Conservation (phyloP, 2,797 vertebrate genomes). For the Alauda arvensis region DNA sequence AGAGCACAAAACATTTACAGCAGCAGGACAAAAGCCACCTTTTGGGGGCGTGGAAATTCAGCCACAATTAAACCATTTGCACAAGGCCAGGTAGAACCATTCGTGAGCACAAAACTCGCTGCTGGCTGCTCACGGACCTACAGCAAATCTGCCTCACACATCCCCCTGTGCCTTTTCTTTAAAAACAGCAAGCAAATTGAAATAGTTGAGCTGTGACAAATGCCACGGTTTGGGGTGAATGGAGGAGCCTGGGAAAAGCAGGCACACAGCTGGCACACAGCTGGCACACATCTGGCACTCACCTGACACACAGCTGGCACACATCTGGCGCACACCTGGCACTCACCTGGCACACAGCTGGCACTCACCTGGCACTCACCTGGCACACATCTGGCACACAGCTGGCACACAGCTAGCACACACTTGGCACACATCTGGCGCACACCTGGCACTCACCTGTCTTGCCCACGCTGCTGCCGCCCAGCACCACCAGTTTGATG, state of each 20-base stretch:
- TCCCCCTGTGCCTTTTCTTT: neutral
- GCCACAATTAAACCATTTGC: neutral
- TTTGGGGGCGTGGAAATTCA: neutral
- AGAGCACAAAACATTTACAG: neutral
- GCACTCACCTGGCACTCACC: slow-evolving; percentile 81
- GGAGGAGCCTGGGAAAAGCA: neutral
- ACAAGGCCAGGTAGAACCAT: neutral
- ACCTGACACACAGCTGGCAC: slow-evolving; percentile 82
- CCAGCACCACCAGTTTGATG: slow-evolving; percentile 89
- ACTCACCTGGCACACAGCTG: slow-evolving; percentile 83
- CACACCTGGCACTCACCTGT: slow-evolving; percentile 75
- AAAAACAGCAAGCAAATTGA: too few relatives aligned
- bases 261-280: neutral
- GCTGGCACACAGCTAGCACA: slow-evolving; percentile 61
- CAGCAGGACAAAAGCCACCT: neutral
- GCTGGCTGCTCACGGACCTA: neutral
- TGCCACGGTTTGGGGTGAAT: neutral
- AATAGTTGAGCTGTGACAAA: neutral
- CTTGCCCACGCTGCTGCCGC: slow-evolving; percentile 88
- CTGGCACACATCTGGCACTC: neutral
- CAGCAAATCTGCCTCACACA: neutral
- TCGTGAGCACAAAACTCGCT: neutral
- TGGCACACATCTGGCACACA: slow-evolving; percentile 79
- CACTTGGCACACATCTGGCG: too few relatives aligned
- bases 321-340: slow-evolving; percentile 83